Evolutionary conservation across 2,113 vertebrate species (phyloP).

Genomic region (Chrysemys picta): DNA sequence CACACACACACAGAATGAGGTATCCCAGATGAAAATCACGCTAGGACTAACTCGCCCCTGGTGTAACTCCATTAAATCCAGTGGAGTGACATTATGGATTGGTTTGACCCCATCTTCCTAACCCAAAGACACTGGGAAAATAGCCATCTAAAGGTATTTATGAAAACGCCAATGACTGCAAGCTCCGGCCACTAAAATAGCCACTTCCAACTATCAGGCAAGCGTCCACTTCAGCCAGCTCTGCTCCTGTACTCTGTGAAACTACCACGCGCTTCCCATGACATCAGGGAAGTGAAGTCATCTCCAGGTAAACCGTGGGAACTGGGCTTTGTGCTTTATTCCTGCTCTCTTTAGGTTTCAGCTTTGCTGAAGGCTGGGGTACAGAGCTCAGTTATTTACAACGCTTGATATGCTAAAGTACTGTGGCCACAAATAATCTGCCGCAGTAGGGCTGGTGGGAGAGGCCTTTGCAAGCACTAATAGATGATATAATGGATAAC

Average conservation of each 20-base stretch:
- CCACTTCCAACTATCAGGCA: fast-evolving
- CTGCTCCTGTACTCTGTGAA: fast-evolving
- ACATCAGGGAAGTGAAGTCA: fast-evolving
- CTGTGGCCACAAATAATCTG: background rate
- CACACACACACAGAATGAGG: fast-evolving
- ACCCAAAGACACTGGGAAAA: background rate
- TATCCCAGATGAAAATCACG: background rate
- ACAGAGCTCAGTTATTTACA: background rate
- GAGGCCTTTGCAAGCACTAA: conserved; percentile 16
- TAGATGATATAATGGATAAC: fast-evolving
- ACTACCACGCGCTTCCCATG: fast-evolving
- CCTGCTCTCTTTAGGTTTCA: conserved; percentile 2
- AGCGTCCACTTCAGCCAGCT: background rate
- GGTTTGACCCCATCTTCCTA: background rate
- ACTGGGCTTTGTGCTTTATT: fast-evolving
- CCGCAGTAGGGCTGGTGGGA: background rate
- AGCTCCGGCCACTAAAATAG: background rate
- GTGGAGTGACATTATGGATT: background rate
- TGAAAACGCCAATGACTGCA: fast-evolving
- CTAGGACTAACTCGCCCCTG: background rate
- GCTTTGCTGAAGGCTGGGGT: fast-evolving
- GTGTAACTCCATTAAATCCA: background rate
- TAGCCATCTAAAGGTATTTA: fast-evolving
- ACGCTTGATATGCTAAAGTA: background rate
- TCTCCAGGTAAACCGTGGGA: background rate